Conservation (phyloP, 2,113 vertebrate species). For the Otis tarda region DNA sequence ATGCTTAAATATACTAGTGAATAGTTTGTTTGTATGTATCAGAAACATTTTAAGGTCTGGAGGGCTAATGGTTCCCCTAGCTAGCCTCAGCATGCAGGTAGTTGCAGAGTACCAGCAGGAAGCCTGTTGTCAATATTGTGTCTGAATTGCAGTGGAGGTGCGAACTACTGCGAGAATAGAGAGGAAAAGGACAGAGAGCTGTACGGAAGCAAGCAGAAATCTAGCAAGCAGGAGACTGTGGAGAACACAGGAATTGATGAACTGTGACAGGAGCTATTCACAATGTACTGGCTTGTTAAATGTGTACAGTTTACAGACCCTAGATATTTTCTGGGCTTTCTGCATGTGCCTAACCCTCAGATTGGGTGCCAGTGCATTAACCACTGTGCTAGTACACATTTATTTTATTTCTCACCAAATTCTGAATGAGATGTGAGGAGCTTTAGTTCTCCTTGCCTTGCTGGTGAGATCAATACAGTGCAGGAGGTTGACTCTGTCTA, state of each 20-base stretch:
- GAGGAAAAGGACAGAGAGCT: neutral
- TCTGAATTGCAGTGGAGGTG: neutral
- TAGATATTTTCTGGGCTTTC: neutral
- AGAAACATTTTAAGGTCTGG: neutral
- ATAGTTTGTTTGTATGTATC: neutral
- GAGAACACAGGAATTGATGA: neutral
- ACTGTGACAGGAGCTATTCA: neutral
- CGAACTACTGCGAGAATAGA: neutral
- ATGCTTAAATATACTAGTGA: fast-evolving
- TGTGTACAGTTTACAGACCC: neutral
- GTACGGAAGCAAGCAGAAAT: neutral
- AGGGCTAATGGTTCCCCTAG: neutral
- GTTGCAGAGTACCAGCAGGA: neutral
- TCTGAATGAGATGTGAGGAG: neutral
- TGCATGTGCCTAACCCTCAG: neutral
- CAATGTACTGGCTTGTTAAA: neutral
- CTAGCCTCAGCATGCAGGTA: neutral
- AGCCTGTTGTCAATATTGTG: fast-evolving
- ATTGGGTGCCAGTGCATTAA: neutral
- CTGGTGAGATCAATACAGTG: no score
- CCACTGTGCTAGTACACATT: fast-evolving
- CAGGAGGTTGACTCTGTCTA: neutral
- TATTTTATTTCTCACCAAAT: neutral
- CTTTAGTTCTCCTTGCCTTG: neutral
- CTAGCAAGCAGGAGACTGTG: neutral